These are phyloP conservation scores for Sinelater perroti DNA, from an alignment of 2,888 invertebrate species.

Conservation along the genomic window DNA sequence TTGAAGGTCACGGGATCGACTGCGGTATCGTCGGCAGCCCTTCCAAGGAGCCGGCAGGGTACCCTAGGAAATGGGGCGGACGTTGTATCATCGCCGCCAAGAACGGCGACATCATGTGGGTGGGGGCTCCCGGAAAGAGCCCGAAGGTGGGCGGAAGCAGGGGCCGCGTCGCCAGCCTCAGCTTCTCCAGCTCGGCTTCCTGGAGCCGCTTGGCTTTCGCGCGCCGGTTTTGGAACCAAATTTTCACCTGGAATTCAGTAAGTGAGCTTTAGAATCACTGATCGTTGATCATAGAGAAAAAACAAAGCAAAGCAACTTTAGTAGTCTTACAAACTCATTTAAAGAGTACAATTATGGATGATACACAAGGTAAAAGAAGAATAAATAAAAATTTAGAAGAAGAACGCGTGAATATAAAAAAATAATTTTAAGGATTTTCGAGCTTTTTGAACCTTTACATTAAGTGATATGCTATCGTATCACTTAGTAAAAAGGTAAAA, in stretches of 20 bases:
- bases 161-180: slow-evolving; percentile 84
- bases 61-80: slow-evolving; percentile 67
- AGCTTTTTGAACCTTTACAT: no score
- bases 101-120: slow-evolving; percentile 66
- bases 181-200: slow-evolving; percentile 93
- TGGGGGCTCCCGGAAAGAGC: slow-evolving; percentile 70
- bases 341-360: no score
- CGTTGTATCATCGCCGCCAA: slow-evolving; percentile 72
- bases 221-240: slow-evolving; percentile 79
- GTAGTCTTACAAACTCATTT: no score
- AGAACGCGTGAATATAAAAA: no score
- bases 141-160: slow-evolving; percentile 79
- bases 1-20: slow-evolving; percentile 21
- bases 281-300: no score
- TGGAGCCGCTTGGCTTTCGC: slow-evolving; percentile 97
- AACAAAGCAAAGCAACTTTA: no score
- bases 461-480: no score
- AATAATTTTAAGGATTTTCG: no score
- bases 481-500: no score
- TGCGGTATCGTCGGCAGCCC: slow-evolving; percentile 26
- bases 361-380: no score
- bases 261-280: no score
- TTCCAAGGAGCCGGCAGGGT: slow-evolving; percentile 56
- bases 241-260: slow-evolving; percentile 72
- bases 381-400: no score